Percentiles rank a stretch among this genome's conserved stretches.
Conservation (phyloP, 2,888 invertebrate genomes). For the Lamellibrachia satsuma region DNA sequence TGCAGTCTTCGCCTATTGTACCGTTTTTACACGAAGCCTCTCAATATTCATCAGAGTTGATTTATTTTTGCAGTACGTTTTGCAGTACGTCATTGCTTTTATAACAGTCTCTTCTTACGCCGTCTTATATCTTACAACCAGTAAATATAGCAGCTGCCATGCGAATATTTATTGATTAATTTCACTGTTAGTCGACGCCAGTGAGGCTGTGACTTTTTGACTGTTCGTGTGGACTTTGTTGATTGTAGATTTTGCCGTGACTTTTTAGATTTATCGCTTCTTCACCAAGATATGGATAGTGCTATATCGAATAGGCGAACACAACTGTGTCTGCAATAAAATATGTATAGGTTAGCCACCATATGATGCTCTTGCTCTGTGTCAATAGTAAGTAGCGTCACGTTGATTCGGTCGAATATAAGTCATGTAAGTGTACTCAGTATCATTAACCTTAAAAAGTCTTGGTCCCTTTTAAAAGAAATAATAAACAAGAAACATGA, state of each 20-base stretch:
- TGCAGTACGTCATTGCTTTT: background rate
- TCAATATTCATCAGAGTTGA: background rate
- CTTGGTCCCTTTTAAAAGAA: no score
- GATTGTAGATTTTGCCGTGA: background rate
- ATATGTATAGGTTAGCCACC: background rate
- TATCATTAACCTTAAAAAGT: no score
- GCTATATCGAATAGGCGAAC: background rate
- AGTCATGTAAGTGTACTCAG: no score
- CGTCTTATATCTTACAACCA: background rate
- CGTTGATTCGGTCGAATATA: no score
- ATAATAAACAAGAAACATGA: no score
- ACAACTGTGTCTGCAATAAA: background rate
- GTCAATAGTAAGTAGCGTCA: no score
- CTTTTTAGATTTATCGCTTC: background rate
- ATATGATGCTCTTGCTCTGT: background rate
- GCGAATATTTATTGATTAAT: background rate
- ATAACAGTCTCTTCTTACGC: background rate
- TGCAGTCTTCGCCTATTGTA: background rate
- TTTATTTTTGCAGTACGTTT: background rate
- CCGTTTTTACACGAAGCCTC: background rate
- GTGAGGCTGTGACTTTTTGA: background rate
- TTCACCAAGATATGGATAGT: background rate
- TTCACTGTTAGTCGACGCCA: background rate
- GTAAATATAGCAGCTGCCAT: background rate
- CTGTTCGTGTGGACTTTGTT: background rate